Evolutionary conservation across 1,140 invertebrate species (phyloP), one percentile per base, ranked within the genome.

Genomic region (Listronotus bonariensis): DNA sequence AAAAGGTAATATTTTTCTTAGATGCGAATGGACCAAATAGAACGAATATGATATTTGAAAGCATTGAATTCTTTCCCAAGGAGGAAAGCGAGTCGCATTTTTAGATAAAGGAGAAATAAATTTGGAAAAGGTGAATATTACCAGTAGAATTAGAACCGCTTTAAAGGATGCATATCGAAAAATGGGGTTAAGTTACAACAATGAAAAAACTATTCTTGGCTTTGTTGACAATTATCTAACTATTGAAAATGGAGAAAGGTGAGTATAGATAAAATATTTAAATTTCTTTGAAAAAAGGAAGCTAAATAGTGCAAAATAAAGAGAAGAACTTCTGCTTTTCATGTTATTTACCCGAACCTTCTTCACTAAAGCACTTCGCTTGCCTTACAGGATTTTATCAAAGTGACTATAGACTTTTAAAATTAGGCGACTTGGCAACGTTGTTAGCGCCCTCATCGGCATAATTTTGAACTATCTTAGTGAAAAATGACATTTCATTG

Each of bases 191-290:
- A 68, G 73, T 0, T 46, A 64, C 12, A 34, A 78, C 0, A 76
- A 78, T 72, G 46, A 72, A 0, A 72, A 77, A 0, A 31, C 74
- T 3, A 72, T 71, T 14, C 53, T 82, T 10, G 84, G 84, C 0
- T 82, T 79, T 52, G 73, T 72, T 0, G 74, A 68, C 54, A 54
- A 69, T 6, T 70, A 77, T 12, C 76, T 72, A 0, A 77, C 70
- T 0, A 4, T 79, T 0, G 70, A 78, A 6, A 58, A 82, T 31
- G 89, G 88, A 1, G 80, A 65, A 48, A 66, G 64, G 64, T 66
- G 2, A 1, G 32, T 45, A 12, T 26, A 26, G 5, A 26, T 26
- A 26, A 26, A 26, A 5, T 26, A 3, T 26, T 5, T 5, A 26
- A 26, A 26, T 3, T 26, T 26, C 1, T 26, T 26, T 26, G n/a